These are phyloP conservation scores for Clistopyga incitator DNA, from an alignment of 2,888 invertebrate genomes.

Conservation along the genomic window DNA sequence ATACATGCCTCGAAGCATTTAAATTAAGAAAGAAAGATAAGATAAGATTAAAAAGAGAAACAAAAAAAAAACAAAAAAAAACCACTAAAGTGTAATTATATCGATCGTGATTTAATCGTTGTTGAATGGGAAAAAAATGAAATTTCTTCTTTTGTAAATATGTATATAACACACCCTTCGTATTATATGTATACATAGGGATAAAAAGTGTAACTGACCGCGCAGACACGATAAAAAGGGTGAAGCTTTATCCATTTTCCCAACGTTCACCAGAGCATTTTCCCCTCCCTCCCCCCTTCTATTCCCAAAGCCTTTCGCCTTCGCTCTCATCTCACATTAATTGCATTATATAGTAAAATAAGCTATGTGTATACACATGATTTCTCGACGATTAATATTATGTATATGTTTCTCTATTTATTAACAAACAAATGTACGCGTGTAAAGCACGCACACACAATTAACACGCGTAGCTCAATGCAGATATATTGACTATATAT, in stretches of 20 bases:
- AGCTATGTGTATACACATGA: slow-evolving; percentile 76
- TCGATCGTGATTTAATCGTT: slow-evolving; percentile 78
- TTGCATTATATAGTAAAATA: slow-evolving; percentile 67
- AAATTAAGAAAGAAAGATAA: slow-evolving; percentile 35
- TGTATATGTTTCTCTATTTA: slow-evolving; percentile 83
- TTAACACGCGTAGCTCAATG: slow-evolving; percentile 64
- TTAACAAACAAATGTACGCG: slow-evolving; percentile 76
- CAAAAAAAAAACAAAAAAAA: slow-evolving; percentile 52
- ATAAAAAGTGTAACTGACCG: slow-evolving; percentile 70
- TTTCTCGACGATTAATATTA: slow-evolving; percentile 81
- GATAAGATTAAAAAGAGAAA: slow-evolving; percentile 30
- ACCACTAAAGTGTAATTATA: slow-evolving; percentile 70
- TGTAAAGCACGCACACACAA: slow-evolving; percentile 67
- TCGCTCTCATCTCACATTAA: slow-evolving; percentile 64
- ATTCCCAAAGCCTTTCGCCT: slow-evolving; percentile 54
- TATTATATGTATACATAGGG: slow-evolving; percentile 73
- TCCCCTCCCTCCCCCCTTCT: slow-evolving; percentile 21
- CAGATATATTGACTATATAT: slow-evolving; percentile 63
- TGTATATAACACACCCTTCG: slow-evolving; percentile 74
- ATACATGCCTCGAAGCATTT: slow-evolving; percentile 33
- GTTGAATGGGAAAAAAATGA: slow-evolving; percentile 74
- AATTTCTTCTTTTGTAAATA: slow-evolving; percentile 79
- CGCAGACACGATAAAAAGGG: slow-evolving; percentile 70
- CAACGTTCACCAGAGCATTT: slow-evolving; percentile 64
- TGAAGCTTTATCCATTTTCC: slow-evolving; percentile 57